phyloP scores from a whole-genome alignment of 2,113 vertebrate genomes.

The Esox niger region DNA sequence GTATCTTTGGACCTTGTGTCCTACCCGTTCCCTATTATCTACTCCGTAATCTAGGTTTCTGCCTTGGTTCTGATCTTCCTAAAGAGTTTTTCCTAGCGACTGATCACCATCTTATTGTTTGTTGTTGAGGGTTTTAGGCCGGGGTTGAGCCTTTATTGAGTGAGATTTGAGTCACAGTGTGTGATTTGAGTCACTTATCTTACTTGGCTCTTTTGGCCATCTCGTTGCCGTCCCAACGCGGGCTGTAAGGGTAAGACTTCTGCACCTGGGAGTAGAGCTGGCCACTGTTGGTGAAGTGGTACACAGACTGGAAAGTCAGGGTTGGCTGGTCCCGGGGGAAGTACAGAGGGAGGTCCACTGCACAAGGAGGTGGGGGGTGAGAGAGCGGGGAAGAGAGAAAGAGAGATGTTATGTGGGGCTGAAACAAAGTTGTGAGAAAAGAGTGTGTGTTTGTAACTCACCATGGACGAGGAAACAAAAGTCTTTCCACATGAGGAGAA shows the following conservation, averaged over 20 bases:
- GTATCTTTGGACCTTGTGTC: too few species aligned
- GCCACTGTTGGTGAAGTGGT: slow-evolving; percentile 96
- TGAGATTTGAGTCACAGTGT: too few species aligned
- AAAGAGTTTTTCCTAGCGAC: too few species aligned
- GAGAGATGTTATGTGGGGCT: slow-evolving; percentile 59
- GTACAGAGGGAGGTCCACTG: slow-evolving; percentile 88
- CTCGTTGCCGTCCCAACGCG: slow-evolving; percentile 98
- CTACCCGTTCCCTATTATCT: too few species aligned
- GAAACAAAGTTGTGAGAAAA: too few species aligned
- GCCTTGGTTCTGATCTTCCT: too few species aligned
- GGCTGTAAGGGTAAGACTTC: slow-evolving; percentile 97
- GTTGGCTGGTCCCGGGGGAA: slow-evolving; percentile 92
- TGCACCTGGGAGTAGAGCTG: slow-evolving; percentile 97
- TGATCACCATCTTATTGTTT: too few species aligned
- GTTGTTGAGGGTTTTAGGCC: not conserved
- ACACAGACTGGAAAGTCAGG: slow-evolving; percentile 91
- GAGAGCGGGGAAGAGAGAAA: not conserved
- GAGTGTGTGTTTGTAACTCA: slow-evolving; percentile 46
- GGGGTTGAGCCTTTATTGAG: too few species aligned
- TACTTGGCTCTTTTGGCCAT: slow-evolving; percentile 99
- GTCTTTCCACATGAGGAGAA: slow-evolving; percentile 96
- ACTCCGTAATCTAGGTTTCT: too few species aligned
- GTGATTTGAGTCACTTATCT: slow-evolving; percentile 56
- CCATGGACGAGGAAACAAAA: slow-evolving; percentile 98
- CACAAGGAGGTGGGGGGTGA: not conserved